Conservation (phyloP, 2,797 vertebrate species). For the Sebastes baramenuke region DNA sequence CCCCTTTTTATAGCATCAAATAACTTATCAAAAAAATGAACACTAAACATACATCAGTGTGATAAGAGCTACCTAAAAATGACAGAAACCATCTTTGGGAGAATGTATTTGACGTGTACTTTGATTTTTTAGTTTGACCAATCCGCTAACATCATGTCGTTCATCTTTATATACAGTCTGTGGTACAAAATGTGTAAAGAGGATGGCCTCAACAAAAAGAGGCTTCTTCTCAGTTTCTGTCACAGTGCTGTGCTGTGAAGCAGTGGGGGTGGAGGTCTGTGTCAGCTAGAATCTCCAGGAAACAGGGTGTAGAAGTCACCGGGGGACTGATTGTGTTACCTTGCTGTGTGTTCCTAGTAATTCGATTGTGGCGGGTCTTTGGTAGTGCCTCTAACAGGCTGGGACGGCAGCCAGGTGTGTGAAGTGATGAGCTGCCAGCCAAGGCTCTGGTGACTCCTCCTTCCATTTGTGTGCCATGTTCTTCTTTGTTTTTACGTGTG, state of each 20-base stretch:
- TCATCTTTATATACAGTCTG: no score
- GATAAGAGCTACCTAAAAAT: no score
- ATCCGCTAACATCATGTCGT: no score
- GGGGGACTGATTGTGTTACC: conserved; percentile 63
- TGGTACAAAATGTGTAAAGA: conserved; percentile 6
- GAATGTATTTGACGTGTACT: no score
- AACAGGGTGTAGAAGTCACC: conserved; percentile 38
- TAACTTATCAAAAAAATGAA: no score
- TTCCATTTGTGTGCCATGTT: conserved; percentile 23
- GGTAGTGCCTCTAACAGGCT: conserved; percentile 57
- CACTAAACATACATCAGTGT: no score
- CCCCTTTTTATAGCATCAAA: no score
- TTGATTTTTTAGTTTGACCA: no score
- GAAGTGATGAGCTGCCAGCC: conserved; percentile 60
- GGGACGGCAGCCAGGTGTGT: conserved; percentile 62
- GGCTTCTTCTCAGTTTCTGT: conserved; percentile 35
- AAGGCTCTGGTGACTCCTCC: conserved; percentile 40
- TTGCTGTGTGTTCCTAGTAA: conserved; percentile 58
- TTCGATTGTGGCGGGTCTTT: conserved; percentile 63
- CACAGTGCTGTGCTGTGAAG: conserved; percentile 46
- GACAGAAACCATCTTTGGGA: no score
- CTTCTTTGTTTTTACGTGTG: conserved; percentile 20
- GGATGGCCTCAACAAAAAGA: background rate
- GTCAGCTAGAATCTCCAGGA: conserved; percentile 41
- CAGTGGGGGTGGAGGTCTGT: conserved; percentile 14